A percentile compares a stretch with the other conserved stretches of the same genome.
Evolutionary conservation across 2,888 invertebrate species (phyloP).

Genomic region (Alloscopus bannaensis): DNA sequence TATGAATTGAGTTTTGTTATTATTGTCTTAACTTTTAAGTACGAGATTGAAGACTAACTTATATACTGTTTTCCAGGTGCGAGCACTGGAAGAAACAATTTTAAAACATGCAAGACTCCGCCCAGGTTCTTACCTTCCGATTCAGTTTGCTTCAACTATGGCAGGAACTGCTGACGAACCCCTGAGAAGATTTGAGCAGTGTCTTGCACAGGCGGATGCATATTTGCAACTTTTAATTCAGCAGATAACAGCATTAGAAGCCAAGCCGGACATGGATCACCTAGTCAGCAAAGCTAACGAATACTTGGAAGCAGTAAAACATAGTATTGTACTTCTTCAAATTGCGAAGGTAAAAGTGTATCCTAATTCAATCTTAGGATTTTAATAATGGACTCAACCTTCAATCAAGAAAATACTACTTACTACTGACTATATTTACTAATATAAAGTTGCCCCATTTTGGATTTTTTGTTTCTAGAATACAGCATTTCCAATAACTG

Average conservation of each 20-base stretch:
- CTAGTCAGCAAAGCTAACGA: conserved; percentile 75
- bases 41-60: no score
- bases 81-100: conserved; percentile 95
- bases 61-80: conserved; percentile 78
- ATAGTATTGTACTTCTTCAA: conserved; percentile 97
- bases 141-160: conserved; percentile 64
- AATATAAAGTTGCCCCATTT: not conserved
- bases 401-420: no score
- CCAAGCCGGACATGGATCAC: conserved; percentile 69
- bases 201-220: conserved; percentile 95
- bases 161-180: conserved; percentile 66
- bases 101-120: conserved; percentile 82
- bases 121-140: conserved; percentile 70
- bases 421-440: conserved; percentile 14
- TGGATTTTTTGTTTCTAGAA: conserved; percentile 64
- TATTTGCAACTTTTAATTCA: conserved; percentile 97
- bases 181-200: conserved; percentile 82
- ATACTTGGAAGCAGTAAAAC: conserved; percentile 98
- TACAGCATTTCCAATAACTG: conserved; percentile 72
- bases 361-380: no score
- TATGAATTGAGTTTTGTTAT: conserved; percentile 37
- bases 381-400: no score
- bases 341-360: conserved; percentile 93
- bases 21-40: not conserved
- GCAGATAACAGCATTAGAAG: conserved; percentile 82